Evolutionary conservation across 2,888 invertebrate species (phyloP), one percentile per base, ranked within the genome.

Genomic region (Eupeodes latifasciatus): DNA sequence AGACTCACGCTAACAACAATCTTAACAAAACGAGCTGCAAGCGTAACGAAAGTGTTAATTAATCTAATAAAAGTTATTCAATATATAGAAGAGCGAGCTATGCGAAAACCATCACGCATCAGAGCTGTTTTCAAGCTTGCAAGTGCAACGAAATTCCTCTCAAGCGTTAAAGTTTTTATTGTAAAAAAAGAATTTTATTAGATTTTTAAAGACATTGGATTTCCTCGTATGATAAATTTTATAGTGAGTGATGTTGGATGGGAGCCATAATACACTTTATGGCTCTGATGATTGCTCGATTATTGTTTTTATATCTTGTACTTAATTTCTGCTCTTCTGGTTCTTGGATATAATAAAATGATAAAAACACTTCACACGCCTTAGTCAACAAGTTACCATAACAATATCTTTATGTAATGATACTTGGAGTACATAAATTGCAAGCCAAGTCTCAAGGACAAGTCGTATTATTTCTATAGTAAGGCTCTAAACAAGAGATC

Each of bases 11-110:
- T 84, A 55, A 36, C 69, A 27, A 49, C 16, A 40, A 34, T 36
- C n/a, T 16, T 44, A 62, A 62, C 40, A 62, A 53, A 59, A 64
- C 71, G 57, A 85, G 36, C 47, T 76, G 71, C 59, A 61, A 47
- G 51, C 85, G 85, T 76, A 85, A 85, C 85, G 85, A 81, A 72
- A 71, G 51, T 81, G 71, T 66, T 81, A 81, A 81, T 81, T 81
- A 81, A 81, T 81, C 64, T 61, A 79, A 84, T 69, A 71, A 76
- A 84, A 85, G 57, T 66, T 78, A 78, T 78, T 66, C 67, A 72
- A 83, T 78, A 40, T 78, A 40, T 51, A 51, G 36, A 76, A 69
- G 51, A 34, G 27, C 66, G 57, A 64, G 40, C 3, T 40, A 27
- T 27, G 27, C 27, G 27, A 27, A 27, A 27, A 27, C 27, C 3